Conservation (phyloP, 2,888 invertebrate genomes). For the Rugalucina vietnamica region DNA sequence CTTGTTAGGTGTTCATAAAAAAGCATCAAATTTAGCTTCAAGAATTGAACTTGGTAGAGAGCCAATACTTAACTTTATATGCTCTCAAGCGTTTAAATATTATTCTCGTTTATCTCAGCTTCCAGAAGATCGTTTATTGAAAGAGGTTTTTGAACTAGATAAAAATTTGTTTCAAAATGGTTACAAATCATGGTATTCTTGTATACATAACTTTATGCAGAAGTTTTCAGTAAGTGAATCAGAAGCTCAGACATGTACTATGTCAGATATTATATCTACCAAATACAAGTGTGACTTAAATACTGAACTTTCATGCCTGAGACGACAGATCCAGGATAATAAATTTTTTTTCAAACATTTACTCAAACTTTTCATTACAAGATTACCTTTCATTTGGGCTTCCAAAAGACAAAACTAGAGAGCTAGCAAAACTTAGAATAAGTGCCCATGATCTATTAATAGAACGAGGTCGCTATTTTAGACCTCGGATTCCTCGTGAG, state of each 20-base stretch:
- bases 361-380: background rate
- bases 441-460: background rate
- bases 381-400: background rate
- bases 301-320: background rate
- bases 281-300: background rate
- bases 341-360: background rate
- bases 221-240: background rate
- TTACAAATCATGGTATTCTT: background rate
- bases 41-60: background rate
- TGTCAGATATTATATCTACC: background rate
- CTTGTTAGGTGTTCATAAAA: background rate
- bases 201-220: background rate
- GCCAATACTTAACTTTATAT: background rate
- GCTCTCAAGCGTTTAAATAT: background rate
- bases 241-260: background rate
- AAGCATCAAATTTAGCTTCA: background rate
- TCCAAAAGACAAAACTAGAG: background rate
- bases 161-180: background rate
- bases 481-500: background rate
- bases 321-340: background rate
- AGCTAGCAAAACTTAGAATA: background rate
- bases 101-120: background rate
- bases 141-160: background rate
- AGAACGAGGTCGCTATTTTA: background rate
- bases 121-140: background rate